Conservation (phyloP, 2,888 invertebrate genomes). For the Conops quadrifasciatus region DNA sequence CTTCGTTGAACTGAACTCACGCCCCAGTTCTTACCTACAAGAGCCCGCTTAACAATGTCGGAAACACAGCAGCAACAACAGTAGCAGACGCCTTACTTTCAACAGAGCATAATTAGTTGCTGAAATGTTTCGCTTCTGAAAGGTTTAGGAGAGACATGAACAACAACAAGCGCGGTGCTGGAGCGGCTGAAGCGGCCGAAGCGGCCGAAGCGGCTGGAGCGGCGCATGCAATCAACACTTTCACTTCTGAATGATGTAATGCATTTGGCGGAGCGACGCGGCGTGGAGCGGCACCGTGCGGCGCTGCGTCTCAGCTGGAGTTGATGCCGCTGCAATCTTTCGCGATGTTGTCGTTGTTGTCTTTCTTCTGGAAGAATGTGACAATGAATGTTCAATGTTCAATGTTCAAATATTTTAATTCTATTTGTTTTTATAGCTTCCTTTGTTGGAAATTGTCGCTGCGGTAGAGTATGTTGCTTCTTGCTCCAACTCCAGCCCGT, state of each 20-base stretch:
- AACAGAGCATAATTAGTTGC: too few relatives aligned
- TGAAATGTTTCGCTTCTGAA: too few relatives aligned
- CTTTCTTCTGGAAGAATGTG: not conserved
- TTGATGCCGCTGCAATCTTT: not conserved
- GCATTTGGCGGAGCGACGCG: conserved; percentile 33
- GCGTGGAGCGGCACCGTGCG: not conserved
- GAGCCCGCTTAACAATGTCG: too few relatives aligned
- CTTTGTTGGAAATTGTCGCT: too few relatives aligned
- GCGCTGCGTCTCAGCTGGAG: not conserved
- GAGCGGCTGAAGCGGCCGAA: conserved; percentile 37
- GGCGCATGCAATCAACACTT: conserved; percentile 57
- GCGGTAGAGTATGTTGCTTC: too few relatives aligned
- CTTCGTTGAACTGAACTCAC: too few relatives aligned
- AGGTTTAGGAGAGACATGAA: too few relatives aligned
- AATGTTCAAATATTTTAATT: not conserved
- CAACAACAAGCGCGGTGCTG: too few relatives aligned
- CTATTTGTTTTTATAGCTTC: not conserved
- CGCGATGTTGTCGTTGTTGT: not conserved
- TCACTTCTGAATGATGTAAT: conserved; percentile 60
- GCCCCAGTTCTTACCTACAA: too few relatives aligned
- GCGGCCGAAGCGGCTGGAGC: not conserved
- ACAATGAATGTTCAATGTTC: not conserved
- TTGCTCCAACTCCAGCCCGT: too few relatives aligned
- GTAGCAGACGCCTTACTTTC: too few relatives aligned
- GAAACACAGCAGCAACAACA: too few relatives aligned